A percentile compares a stretch with the other conserved stretches of the same genome.
These are phyloP conservation scores for Argopecten irradians DNA, from an alignment of 1,140 invertebrate genomes.

Conservation along the genomic window DNA sequence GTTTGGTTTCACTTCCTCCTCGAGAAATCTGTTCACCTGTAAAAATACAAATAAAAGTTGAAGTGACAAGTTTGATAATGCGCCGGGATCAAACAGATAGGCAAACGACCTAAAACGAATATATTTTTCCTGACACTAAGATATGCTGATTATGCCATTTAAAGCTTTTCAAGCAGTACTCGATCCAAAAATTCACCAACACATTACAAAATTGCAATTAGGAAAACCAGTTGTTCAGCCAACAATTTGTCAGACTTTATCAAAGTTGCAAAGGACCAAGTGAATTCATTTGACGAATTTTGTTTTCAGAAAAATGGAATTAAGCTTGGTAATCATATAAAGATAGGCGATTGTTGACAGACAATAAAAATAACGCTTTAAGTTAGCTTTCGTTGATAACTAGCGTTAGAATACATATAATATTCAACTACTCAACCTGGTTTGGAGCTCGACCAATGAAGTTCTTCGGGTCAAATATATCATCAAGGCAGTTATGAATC, in stretches of 20 bases:
- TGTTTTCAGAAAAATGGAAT: background rate
- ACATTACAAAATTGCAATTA: too few relatives aligned
- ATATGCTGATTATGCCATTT: too few relatives aligned
- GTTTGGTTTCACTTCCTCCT: constrained; percentile 82
- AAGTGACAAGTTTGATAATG: constrained; percentile 19
- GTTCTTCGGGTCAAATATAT: constrained; percentile 88
- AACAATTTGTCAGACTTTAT: too few relatives aligned
- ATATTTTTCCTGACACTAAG: too few relatives aligned
- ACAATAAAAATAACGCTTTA: background rate
- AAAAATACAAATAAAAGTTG: constrained; percentile 44
- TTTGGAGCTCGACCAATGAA: constrained; percentile 93
- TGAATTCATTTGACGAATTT: too few relatives aligned
- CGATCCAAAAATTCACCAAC: too few relatives aligned
- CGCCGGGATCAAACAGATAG: too few relatives aligned
- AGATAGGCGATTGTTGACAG: too few relatives aligned
- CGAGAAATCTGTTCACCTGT: constrained; percentile 70
- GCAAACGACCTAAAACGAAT: too few relatives aligned
- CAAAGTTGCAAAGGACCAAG: background rate
- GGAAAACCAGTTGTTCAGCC: too few relatives aligned
- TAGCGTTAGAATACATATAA: background rate
- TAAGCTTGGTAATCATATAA: background rate
- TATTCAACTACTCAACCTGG: constrained; percentile 80
- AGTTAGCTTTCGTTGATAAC: background rate
- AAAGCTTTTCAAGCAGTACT: too few relatives aligned
- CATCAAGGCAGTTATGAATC: constrained; percentile 86